Base-by-base conservation (phyloP, 1,140 invertebrate species). In the Linepithema humile region DNA sequence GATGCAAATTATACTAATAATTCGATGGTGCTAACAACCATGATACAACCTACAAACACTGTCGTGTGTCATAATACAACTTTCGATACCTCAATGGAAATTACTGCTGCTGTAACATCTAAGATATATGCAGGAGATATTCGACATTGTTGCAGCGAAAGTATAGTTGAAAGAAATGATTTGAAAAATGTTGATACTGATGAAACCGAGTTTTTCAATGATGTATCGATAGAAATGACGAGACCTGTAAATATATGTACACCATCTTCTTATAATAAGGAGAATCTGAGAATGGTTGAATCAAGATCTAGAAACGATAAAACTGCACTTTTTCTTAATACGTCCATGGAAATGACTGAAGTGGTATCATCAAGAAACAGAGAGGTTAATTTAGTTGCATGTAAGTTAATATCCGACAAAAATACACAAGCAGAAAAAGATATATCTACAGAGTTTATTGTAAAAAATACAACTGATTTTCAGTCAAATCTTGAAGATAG, bases 331-430 rank as follows among this genome's bases (percentile, higher is more conserved):
- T 62, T 84, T 29, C 4, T 67, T 59, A 38, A 87, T 55, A 1
- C 29, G 48, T 85, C 83, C 10, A 85, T 87, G 75, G 88, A 90
- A 84, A 83, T 85, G 12, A 86, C 85, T 45, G 26, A 86, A 32
- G 0, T 15, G 65, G n/a, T 87, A 38, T 64, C 50, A 5, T 48
- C 9, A 53, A 70, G 1, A 48, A 62, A 26, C n/a, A 17, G 35
- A 20, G 15, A 50, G 50, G 29, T 65, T 35, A 4, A 29, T 40
- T 23, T 26, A 45, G 32, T 62, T 6, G 15, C 5, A 45, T n/a
- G 15, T 17, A 82, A 59, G 12, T 53, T 23, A 20, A 17, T 40
- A 38, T 64, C 32, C 15, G 12, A 69, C 40, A 23, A 82, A 3
- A 35, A 40, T 55, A 2, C 15, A 64, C 29, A n/a, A 17, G 12